These are phyloP conservation scores for Crotophaga sulcirostris DNA, from an alignment of 2,113 vertebrate species.

Conservation along the genomic window DNA sequence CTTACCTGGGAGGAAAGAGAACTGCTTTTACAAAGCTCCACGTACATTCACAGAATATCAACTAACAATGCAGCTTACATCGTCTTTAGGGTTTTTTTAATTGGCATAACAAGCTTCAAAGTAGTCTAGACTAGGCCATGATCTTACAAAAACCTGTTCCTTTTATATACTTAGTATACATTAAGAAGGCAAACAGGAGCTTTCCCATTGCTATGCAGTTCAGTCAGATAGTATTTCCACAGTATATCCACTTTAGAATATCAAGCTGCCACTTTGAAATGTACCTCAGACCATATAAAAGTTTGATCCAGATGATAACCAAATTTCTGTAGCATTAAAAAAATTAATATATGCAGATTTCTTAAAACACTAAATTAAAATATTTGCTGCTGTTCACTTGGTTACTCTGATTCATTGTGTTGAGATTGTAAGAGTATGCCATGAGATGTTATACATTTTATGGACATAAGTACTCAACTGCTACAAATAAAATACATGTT, in stretches of 20 bases:
- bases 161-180: not conserved
- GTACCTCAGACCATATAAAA: constrained; percentile 28
- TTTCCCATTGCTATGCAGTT: not conserved
- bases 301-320: not conserved
- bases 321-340: not conserved
- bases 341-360: not conserved
- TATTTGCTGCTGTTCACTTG: not conserved
- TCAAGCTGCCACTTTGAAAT: not conserved
- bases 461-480: constrained; percentile 46
- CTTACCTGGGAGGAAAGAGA: constrained; percentile 8
- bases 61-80: constrained; percentile 11
- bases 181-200: not conserved
- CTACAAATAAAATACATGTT: constrained; percentile 52
- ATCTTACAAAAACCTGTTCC: not conserved
- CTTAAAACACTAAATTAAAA: not conserved
- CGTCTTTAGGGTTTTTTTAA: not conserved
- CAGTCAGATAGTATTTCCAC: not conserved
- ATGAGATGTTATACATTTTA: constrained; percentile 42
- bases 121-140: not conserved
- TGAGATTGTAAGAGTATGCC: not conserved
- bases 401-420: not conserved
- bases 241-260: not conserved
- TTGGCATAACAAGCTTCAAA: not conserved
- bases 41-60: not conserved
- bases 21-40: constrained; percentile 3